These are phyloP conservation scores for Dascillus cervinus DNA, from an alignment of 2,888 invertebrate species.

Conservation along the genomic window DNA sequence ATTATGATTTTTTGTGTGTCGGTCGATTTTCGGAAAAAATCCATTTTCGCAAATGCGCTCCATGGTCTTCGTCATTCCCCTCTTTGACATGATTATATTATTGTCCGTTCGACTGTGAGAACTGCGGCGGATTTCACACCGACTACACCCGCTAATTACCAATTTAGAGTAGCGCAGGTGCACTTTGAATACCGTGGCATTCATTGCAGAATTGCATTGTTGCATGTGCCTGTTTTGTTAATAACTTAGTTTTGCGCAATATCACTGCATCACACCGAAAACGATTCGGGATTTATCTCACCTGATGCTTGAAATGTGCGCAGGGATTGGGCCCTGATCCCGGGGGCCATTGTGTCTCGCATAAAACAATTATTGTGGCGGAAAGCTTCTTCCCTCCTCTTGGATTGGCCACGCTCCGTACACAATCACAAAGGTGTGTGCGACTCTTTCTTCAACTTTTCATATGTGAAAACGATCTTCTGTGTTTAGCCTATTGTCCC, in stretches of 20 bases:
- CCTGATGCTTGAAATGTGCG: too few relatives aligned
- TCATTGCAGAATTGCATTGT: constrained; percentile 39
- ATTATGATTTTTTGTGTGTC: too few relatives aligned
- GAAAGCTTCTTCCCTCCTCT: constrained; percentile 38
- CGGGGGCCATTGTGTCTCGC: constrained; percentile 34
- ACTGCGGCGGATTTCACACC: constrained; percentile 43
- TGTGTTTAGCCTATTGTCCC: constrained; percentile 25
- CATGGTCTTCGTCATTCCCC: constrained; percentile 9
- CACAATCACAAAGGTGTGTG: constrained; percentile 38
- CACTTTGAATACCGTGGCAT: constrained; percentile 33
- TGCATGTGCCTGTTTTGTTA: constrained; percentile 22
- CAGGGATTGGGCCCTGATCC: too few relatives aligned
- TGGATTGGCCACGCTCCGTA: constrained; percentile 38
- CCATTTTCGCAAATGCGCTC: too few relatives aligned
- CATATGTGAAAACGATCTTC: constrained; percentile 23
- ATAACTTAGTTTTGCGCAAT: constrained; percentile 1
- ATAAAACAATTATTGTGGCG: constrained; percentile 44
- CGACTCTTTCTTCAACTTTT: constrained; percentile 19
- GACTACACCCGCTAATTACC: constrained; percentile 43
- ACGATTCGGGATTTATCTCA: too few relatives aligned
- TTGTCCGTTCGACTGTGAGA: constrained; percentile 40
- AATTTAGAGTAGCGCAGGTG: constrained; percentile 41
- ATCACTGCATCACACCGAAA: too few relatives aligned
- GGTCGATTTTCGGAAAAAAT: too few relatives aligned
- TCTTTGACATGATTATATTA: constrained; percentile 34